These are phyloP conservation scores for Trachurus trachurus DNA, from an alignment of 2,797 vertebrate genomes.

Conservation along the genomic window DNA sequence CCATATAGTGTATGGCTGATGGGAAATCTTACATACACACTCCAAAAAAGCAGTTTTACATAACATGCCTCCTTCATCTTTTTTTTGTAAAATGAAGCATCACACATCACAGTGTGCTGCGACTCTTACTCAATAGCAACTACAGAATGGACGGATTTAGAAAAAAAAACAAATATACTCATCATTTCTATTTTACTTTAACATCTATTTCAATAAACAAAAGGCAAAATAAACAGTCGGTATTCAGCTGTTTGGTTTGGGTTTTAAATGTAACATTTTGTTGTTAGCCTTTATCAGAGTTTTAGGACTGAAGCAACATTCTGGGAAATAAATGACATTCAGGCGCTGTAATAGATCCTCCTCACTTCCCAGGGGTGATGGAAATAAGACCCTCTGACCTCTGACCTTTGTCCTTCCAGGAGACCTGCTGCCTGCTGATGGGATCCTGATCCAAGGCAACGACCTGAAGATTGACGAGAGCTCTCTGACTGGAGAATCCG, in stretches of 20 bases:
- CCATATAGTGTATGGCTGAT: not conserved
- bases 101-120: not conserved
- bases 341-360: not conserved
- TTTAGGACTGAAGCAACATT: not conserved
- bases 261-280: not conserved
- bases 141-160: not conserved
- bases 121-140: not conserved
- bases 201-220: not conserved
- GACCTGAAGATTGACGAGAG: constrained; percentile 99
- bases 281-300: not conserved
- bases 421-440: constrained; percentile 95
- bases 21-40: constrained; percentile 2
- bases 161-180: too few species aligned
- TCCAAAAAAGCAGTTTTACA: not conserved
- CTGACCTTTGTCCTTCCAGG: constrained; percentile 79
- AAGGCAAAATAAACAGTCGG: not conserved
- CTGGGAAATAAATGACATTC: not conserved
- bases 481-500: constrained; percentile 95
- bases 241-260: not conserved
- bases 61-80: not conserved
- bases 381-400: constrained; percentile 20
- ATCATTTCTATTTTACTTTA: not conserved
- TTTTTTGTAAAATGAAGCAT: not conserved
- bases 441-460: constrained; percentile 96
- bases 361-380: not conserved